Conservation (phyloP, 1,140 invertebrate genomes). For the Alviniconcha marisindica region DNA sequence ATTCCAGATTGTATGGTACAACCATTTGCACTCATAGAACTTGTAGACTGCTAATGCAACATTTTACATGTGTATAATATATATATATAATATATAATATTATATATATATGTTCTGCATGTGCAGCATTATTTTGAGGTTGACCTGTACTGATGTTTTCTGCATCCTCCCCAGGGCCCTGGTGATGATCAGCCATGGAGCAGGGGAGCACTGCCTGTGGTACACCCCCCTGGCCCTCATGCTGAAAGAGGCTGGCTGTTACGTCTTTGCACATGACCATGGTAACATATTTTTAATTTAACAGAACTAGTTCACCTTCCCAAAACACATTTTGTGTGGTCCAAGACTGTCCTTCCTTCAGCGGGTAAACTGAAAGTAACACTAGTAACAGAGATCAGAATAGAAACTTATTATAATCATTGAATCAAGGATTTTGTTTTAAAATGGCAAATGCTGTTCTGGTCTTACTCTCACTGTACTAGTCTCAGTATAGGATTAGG, state of each 20-base stretch:
- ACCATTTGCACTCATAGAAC: no score
- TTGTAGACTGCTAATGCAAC: no score
- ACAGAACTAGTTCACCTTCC: background rate
- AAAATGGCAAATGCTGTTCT: no score
- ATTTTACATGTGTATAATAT: slow-evolving; percentile 25
- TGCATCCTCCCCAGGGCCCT: slow-evolving; percentile 70
- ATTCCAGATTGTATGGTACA: no score
- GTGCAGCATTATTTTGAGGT: background rate
- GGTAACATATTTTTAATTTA: no score
- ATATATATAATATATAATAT: slow-evolving; percentile 23
- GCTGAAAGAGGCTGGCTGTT: slow-evolving; percentile 67
- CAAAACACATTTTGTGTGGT: background rate
- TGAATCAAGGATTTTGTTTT: no score
- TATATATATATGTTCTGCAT: no score
- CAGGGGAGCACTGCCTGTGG: slow-evolving; percentile 75
- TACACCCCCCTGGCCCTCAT: slow-evolving; percentile 72
- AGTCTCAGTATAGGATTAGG: no score
- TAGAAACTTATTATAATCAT: background rate
- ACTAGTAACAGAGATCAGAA: background rate
- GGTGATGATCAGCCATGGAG: slow-evolving; percentile 76
- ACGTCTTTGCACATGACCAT: slow-evolving; percentile 77
- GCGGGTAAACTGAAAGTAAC: background rate
- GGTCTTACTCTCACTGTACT: no score
- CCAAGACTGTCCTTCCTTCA: background rate
- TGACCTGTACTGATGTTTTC: background rate